phyloP scores from a whole-genome alignment of 2,888 invertebrate species.

The Ophioninae sp. region DNA sequence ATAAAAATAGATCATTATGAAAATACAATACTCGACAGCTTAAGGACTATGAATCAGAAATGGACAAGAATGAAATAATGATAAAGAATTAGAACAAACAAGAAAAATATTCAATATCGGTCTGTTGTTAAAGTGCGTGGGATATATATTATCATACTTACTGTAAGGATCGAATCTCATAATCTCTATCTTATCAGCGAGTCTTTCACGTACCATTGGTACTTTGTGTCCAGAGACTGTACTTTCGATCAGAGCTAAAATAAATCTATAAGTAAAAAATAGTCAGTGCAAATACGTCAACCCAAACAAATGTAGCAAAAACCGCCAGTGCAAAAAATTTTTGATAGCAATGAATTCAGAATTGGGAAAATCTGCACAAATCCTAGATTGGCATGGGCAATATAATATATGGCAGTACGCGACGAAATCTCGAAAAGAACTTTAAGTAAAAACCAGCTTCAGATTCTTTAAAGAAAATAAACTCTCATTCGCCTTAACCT shows the following conservation, averaged over 20 bases:
- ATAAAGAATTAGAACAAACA: neutral
- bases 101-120: neutral
- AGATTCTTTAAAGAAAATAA: too few relatives aligned
- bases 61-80: neutral
- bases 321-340: neutral
- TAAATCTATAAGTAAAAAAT: constrained; percentile 82
- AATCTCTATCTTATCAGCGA: constrained; percentile 90
- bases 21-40: neutral
- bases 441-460: too few relatives aligned
- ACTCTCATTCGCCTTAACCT: constrained; percentile 12
- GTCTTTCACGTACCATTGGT: constrained; percentile 86
- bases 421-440: too few relatives aligned
- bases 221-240: constrained; percentile 89
- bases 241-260: constrained; percentile 92
- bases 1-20: neutral
- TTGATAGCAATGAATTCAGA: neutral
- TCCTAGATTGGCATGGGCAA: too few relatives aligned
- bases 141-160: constrained; percentile 82
- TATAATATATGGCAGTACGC: too few relatives aligned
- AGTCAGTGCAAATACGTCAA: neutral
- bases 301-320: neutral
- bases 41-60: neutral
- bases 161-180: constrained; percentile 90
- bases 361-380: neutral
- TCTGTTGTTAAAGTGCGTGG: neutral